These are phyloP conservation scores for Siderastrea siderea DNA, from an alignment of 92 coral and sea anemone species.

Conservation along the genomic window DNA sequence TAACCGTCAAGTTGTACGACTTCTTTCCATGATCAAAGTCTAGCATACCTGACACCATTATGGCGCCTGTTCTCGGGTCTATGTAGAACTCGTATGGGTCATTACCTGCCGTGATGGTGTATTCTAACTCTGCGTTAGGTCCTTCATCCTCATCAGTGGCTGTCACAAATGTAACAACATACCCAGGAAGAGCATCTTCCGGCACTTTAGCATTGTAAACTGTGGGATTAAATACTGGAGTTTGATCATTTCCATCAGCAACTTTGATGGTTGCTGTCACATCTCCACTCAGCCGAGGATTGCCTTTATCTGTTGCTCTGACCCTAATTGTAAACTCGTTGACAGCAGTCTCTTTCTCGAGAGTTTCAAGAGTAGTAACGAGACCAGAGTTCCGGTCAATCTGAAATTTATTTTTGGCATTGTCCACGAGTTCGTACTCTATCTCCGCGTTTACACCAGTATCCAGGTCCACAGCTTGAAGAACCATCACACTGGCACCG, in stretches of 20 bases:
- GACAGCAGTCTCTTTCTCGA: slow-evolving; percentile 77
- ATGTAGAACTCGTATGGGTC: slow-evolving; percentile 89
- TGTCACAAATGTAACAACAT: slow-evolving; percentile 66
- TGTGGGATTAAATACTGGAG: slow-evolving; percentile 67
- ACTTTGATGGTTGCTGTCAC: slow-evolving; percentile 84
- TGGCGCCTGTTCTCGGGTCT: slow-evolving; percentile 83
- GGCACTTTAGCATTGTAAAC: slow-evolving; percentile 81
- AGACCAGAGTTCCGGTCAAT: slow-evolving; percentile 79
- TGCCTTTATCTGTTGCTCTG: slow-evolving; percentile 77
- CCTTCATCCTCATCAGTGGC: slow-evolving; percentile 87
- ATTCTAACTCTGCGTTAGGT: slow-evolving; percentile 89
- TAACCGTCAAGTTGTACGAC: slow-evolving; percentile 79
- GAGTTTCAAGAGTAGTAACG: slow-evolving; percentile 56
- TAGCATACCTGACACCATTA: slow-evolving; percentile 91
- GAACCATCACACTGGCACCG: slow-evolving; percentile 85
- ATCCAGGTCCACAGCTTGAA: slow-evolving; percentile 89
- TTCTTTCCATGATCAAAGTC: slow-evolving; percentile 81
- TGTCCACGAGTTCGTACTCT: slow-evolving; percentile 72
- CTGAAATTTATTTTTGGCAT: slow-evolving; percentile 70
- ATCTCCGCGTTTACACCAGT: slow-evolving; percentile 78
- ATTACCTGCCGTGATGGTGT: slow-evolving; percentile 76
- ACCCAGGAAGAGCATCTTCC: slow-evolving; percentile 88
- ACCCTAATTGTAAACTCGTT: slow-evolving; percentile 75
- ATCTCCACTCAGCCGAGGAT: slow-evolving; percentile 69
- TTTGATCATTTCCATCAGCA: slow-evolving; percentile 77